phyloP scores from a whole-genome alignment of 2,797 vertebrate genomes.

The Selene dorsalis region DNA sequence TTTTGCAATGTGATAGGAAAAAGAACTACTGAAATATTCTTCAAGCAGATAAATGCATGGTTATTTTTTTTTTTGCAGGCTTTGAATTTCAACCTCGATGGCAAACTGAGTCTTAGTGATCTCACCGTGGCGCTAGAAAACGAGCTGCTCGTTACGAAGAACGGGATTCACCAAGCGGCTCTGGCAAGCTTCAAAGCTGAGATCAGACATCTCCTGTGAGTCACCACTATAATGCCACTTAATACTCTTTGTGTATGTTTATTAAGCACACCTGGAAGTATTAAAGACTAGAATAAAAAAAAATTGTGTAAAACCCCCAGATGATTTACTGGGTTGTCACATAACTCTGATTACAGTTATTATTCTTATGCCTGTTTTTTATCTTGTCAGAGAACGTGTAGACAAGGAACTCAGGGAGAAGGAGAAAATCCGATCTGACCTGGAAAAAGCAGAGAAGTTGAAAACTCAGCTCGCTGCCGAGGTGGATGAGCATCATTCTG shows the following conservation, averaged over 20 bases:
- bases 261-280: not conserved
- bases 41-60: not conserved
- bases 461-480: slow-evolving; percentile 93
- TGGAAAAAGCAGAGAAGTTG: slow-evolving; percentile 93
- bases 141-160: slow-evolving; percentile 92
- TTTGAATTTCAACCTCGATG: slow-evolving; percentile 92
- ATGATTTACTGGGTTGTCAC: not conserved
- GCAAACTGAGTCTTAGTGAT: slow-evolving; percentile 90
- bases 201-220: slow-evolving; percentile 91
- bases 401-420: slow-evolving; percentile 92
- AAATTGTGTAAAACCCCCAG: not conserved
- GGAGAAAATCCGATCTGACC: slow-evolving; percentile 90
- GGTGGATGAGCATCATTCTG: slow-evolving; percentile 93
- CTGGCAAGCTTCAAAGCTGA: slow-evolving; percentile 94
- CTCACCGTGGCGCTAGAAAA: slow-evolving; percentile 93
- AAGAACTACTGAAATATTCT: not conserved
- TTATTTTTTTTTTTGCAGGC: slow-evolving; percentile 80
- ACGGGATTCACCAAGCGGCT: slow-evolving; percentile 91
- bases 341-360: not conserved
- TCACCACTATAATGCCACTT: not conserved
- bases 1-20: not conserved
- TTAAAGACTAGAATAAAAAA: not conserved
- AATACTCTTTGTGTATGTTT: not conserved
- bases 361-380: slow-evolving; percentile 6
- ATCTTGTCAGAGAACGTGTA: slow-evolving; percentile 84